Base-by-base conservation (phyloP, 2,113 vertebrate genomes). In the Pitta sordida region DNA sequence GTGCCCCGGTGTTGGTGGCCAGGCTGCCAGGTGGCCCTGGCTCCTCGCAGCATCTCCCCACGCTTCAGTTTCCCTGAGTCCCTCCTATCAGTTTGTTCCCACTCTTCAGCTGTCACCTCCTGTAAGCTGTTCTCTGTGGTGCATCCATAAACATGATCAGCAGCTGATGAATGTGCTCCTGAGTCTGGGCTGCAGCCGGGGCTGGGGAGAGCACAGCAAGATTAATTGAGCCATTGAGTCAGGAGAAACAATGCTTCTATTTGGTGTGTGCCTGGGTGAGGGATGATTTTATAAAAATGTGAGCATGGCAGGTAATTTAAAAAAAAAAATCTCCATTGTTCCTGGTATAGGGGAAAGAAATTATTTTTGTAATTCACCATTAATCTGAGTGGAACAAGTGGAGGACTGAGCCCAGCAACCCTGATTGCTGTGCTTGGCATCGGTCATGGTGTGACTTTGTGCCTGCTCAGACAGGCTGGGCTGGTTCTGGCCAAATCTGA, bases 161-260 rank as follows among this genome's bases (percentile, higher is more conserved):
- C 32, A 6, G 67, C 59, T 59, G 75, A 59, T 37, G 55, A 46
- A 88, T 37, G 32, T 11, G 53, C 84, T 76, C 62, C 29, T 49
- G 70, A 56, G 63, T 36, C 69, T 71, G 64, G 90, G 63, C 92
- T 93, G 55, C 39, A 30, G 65, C 86, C 74, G 15, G 59, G 58
- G 59, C 73, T 49, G 76, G 62, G 81, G 64, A 67, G n/a, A 62
- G 69, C 23, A 13, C 69, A 15, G 65, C 94, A 91, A 94, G 94
- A 93, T 95, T 88, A 84, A 89, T 85, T 67, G 94, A 92, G 44
- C 91, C 77, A 88, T 94, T 94, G 94, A 83, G 71, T 88, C 62
- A 22, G 87, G 34, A 86, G 85, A 83, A 91, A 95, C 92, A 93
- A 89, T 60, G 82, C 68, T 68, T 93, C 95, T 83, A 53, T 96